Base-by-base conservation (phyloP, 2,888 invertebrate species). In the Euzophera pinguis region DNA sequence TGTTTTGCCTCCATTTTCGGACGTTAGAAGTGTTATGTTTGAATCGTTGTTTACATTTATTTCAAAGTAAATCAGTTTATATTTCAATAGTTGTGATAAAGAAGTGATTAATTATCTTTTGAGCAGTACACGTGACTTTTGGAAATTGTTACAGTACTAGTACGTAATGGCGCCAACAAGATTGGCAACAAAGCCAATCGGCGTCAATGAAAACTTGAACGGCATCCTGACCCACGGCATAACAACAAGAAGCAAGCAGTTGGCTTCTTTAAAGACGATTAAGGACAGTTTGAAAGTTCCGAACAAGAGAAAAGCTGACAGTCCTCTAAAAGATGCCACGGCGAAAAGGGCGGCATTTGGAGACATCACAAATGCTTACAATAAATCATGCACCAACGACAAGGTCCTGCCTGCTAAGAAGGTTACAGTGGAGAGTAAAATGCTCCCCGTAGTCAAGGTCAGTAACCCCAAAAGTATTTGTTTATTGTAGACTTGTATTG, bases 281-380 rank as follows among this genome's bases (percentile, higher is more conserved):
- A 83, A 84, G 63, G 78, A 85, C 57, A 73, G 64, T 58, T 75
- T 91, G 61, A 92, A 92, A 71, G 78, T 87, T 17, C 88, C 92
- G 52, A 91, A 91, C 49, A 97, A 97, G 78, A 91, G 97, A 71
- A 97, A 97, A 91, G 96, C 96, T 1, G 93, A 92, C 59, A 96
- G 96, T 53, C 96, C 96, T 3, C 72, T 93, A 42, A 96, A 95
- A 81, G 94, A 95, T 73, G 93, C 92, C 62, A 92, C 91, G 49
- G 92, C 93, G 4, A 97, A 96, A 78, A 91, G 97, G 67, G 95
- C 96, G 39, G 97, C 97, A 2, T 93, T 98, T 72, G 96, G 95
- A 57, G 97, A 97, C 78, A 93, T 97, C 62, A 96, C 96, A 49
- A 97, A 96, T 84, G 94, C 93, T 59, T 81, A 86, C 62, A 83